Conservation (phyloP, 2,113 vertebrate genomes). For the Gyps fulvus region DNA sequence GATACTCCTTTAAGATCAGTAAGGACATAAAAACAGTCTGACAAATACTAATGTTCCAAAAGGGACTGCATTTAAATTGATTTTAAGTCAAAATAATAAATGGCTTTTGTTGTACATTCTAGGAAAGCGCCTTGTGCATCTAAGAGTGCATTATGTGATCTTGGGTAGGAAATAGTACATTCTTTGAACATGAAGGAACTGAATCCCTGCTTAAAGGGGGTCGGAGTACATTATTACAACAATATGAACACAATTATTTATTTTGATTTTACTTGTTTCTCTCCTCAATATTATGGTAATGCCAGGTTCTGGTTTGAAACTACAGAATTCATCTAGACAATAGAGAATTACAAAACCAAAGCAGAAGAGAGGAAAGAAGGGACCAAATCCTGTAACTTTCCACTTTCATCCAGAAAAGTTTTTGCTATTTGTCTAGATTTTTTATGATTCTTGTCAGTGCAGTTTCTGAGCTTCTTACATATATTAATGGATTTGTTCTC, state of each 20-base stretch:
- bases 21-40: background rate
- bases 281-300: background rate
- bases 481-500: background rate
- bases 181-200: background rate
- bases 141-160: background rate
- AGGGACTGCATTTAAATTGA: background rate
- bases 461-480: background rate
- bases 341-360: background rate
- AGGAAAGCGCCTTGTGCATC: background rate
- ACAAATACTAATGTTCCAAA: constrained; percentile 8
- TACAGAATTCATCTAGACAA: background rate
- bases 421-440: background rate
- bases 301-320: background rate
- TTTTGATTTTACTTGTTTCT: background rate
- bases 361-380: background rate
- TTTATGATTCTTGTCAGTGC: background rate
- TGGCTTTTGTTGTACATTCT: background rate
- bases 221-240: background rate
- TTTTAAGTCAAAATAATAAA: constrained; percentile 37
- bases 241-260: background rate
- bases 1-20: background rate
- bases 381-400: background rate
- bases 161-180: background rate
- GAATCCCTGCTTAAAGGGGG: background rate
- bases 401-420: background rate